These are phyloP conservation scores for Bubo scandiacus DNA, from an alignment of 2,113 vertebrate genomes.

Conservation along the genomic window DNA sequence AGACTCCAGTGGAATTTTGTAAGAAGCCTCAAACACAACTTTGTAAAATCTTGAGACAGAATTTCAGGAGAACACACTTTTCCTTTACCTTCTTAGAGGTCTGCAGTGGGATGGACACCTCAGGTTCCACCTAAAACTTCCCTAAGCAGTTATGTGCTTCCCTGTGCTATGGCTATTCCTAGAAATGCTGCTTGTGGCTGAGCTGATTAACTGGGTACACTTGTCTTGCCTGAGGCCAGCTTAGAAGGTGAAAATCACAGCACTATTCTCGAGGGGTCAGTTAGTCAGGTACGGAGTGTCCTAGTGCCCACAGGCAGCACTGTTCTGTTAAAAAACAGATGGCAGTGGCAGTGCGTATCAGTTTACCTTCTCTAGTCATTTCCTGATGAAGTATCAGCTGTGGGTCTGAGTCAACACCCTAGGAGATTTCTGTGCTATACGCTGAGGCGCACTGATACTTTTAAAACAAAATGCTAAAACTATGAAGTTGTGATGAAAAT, in stretches of 20 bases:
- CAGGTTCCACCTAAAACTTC: not conserved
- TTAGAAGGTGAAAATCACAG: not conserved
- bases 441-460: not conserved
- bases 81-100: not conserved
- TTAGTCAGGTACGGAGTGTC: not conserved
- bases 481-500: slow-evolving; percentile 34
- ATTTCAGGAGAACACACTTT: not conserved
- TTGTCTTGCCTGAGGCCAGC: not conserved
- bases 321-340: not conserved
- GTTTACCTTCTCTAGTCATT: not conserved
- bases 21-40: not conserved
- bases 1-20: not conserved
- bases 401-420: not conserved
- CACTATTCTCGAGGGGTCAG: not conserved
- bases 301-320: not conserved
- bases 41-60: not conserved
- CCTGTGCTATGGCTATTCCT: not conserved
- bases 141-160: not conserved
- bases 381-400: not conserved
- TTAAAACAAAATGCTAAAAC: slow-evolving; percentile 7
- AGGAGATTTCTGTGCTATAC: not conserved
- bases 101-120: not conserved
- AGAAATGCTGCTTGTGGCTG: not conserved
- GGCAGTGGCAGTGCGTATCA: not conserved
- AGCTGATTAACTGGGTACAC: not conserved